phyloP scores from a whole-genome alignment of 1,140 invertebrate genomes.

The Eciton burchellii region DNA sequence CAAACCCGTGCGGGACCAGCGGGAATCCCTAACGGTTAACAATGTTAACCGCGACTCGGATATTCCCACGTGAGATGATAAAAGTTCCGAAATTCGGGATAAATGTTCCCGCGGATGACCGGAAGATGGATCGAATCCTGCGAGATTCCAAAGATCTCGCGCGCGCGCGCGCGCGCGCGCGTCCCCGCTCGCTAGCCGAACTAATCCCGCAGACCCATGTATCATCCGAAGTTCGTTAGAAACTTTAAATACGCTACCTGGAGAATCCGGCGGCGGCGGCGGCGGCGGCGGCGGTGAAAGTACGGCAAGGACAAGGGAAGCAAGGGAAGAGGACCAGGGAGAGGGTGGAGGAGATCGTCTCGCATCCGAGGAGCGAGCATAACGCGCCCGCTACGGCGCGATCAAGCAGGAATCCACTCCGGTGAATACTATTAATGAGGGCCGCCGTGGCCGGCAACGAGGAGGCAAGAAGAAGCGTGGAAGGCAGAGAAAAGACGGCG shows the following conservation, averaged over 20 bases:
- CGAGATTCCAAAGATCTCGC: slow-evolving; percentile 43
- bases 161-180: slow-evolving; percentile 27
- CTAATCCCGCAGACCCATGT: slow-evolving; percentile 73
- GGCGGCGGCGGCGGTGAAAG: slow-evolving; percentile 45
- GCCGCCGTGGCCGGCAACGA: slow-evolving; percentile 67
- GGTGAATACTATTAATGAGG: slow-evolving; percentile 85
- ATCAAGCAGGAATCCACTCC: slow-evolving; percentile 79
- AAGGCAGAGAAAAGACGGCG: slow-evolving; percentile 68
- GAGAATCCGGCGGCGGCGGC: slow-evolving; percentile 35
- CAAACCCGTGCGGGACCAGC: background rate
- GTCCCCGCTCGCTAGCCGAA: slow-evolving; percentile 40
- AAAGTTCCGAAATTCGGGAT: background rate
- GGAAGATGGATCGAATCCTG: slow-evolving; percentile 14
- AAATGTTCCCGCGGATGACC: background rate
- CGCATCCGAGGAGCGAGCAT: slow-evolving; percentile 52
- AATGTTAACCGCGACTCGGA: background rate
- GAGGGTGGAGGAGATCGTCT: slow-evolving; percentile 50
- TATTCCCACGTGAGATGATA: background rate
- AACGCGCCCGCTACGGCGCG: slow-evolving; percentile 71
- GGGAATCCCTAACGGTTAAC: background rate
- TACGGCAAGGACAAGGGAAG: background rate
- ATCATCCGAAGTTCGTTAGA: slow-evolving; percentile 78
- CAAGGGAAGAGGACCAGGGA: slow-evolving; percentile 11
- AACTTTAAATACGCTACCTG: slow-evolving; percentile 74
- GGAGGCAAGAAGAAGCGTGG: slow-evolving; percentile 65